A percentile compares a stretch with the other conserved stretches of the same genome.
Evolutionary conservation across 2,888 invertebrate genomes (phyloP).

Genomic region (Tigriopus californicus): DNA sequence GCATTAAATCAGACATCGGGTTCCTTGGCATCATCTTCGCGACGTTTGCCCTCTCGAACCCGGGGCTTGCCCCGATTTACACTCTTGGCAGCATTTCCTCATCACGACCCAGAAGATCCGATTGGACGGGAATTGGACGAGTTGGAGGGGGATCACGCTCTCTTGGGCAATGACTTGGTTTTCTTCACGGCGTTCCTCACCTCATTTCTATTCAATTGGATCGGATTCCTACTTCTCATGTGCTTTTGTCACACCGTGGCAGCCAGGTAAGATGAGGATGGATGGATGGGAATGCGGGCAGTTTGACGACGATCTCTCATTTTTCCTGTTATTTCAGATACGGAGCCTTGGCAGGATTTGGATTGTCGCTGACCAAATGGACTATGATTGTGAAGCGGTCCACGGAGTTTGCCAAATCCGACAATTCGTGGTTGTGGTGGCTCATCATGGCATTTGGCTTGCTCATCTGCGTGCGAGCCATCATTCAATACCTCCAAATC

Average conservation of each 20-base stretch:
- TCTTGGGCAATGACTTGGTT: constrained; percentile 80
- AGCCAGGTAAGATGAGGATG: constrained; percentile 32
- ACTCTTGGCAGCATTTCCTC: no score
- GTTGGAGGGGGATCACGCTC: constrained; percentile 52
- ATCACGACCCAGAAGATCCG: no score
- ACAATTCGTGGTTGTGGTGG: constrained; percentile 84
- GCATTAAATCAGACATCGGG: no score
- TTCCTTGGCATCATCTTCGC: no score
- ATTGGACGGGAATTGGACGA: constrained; percentile 29
- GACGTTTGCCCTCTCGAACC: no score
- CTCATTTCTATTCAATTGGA: constrained; percentile 88
- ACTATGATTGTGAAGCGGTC: constrained; percentile 81
- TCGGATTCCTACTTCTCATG: constrained; percentile 74
- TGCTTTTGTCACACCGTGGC: constrained; percentile 88
- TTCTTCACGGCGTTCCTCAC: constrained; percentile 81
- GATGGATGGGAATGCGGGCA: no score
- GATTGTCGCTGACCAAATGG: constrained; percentile 82
- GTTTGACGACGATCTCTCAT: background rate
- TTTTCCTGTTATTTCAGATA: constrained; percentile 34
- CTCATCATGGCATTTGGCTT: constrained; percentile 74
- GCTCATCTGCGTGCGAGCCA: constrained; percentile 65
- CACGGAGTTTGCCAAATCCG: constrained; percentile 63
- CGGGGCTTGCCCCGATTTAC: no score
- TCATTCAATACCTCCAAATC: constrained; percentile 70
- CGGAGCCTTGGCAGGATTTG: constrained; percentile 79